A percentile compares a stretch with the other conserved stretches of the same genome.
These are phyloP conservation scores for Bruchidius siliquastri DNA, from an alignment of 2,888 invertebrate species.

Conservation along the genomic window DNA sequence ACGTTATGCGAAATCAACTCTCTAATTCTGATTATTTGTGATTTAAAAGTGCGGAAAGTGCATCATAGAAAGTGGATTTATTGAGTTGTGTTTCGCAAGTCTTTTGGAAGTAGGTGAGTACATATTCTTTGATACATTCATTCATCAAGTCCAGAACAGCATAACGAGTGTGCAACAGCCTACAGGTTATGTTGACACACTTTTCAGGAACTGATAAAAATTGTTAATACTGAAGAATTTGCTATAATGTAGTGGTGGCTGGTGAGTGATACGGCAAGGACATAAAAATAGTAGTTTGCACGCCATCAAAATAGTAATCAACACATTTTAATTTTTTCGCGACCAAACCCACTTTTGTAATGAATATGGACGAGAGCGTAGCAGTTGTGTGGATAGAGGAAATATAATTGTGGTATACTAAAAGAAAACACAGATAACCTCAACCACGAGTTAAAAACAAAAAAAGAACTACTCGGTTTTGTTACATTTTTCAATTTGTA, in stretches of 20 bases:
- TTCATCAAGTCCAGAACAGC: not conserved
- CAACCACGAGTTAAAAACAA: not conserved
- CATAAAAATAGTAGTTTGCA: not conserved
- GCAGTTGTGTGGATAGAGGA: not conserved
- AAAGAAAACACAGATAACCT: too few species aligned
- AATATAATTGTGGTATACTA: not conserved
- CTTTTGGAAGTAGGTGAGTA: conserved; percentile 19
- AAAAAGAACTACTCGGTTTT: too few species aligned
- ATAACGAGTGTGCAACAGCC: not conserved
- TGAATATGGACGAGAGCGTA: not conserved
- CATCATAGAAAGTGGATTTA: conserved; percentile 46
- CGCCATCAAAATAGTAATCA: not conserved
- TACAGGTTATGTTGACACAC: conserved; percentile 6
- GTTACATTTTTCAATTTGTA: too few species aligned
- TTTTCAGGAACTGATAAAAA: not conserved
- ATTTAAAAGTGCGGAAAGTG: conserved; percentile 36
- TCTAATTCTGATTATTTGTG: not conserved
- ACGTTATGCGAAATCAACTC: not conserved
- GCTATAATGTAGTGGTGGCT: not conserved
- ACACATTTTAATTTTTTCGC: not conserved
- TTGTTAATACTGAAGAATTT: not conserved
- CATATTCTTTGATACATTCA: conserved; percentile 35
- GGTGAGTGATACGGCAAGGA: not conserved
- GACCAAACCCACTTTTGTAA: not conserved
- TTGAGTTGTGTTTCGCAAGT: conserved; percentile 40